Base-by-base conservation (phyloP, 2,888 invertebrate genomes). In the Euplexia lucipara region DNA sequence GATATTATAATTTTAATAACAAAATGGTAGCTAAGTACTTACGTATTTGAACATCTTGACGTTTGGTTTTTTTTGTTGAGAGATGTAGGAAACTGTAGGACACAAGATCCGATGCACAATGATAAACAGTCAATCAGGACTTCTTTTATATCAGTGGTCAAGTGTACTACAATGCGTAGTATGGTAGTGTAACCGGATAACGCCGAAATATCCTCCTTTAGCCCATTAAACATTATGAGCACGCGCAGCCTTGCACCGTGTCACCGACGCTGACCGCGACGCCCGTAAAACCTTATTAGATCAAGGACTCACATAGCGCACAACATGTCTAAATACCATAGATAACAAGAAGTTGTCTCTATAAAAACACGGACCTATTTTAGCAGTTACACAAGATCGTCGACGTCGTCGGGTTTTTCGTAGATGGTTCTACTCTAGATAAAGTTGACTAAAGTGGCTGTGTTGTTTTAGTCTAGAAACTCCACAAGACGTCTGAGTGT, bases 11-110 rank as follows among this genome's bases (percentile, higher is more conserved):
- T 3, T 3, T 49, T 14, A 16, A 32, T 14, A 10, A 52, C 4
- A 14, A 37, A 61, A 47, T 54, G 59, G 37, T 71, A 91, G 66
- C 39, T 73, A n/a, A n/a, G n/a, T n/a, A 92, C 95, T 94, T 77
- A 95, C 95, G 84, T 91, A 93, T 94, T 95, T 96, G 84, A 94
- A 94, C 95, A 95, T 96, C 61, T 88, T 93, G 86, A 59, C 59
- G 57, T 45, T 77, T 47, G 62, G 67, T 74, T 70, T 70, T 57
- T 63, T 80, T 78, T 74, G 68, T 77, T 78, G 76, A 37, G 5
- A 22, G 45, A 39, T 44, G 37, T 66, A 65, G 64, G 78, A 51
- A 70, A 81, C 74, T 47, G 56, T 63, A 74, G 70, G 71, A 77
- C 57, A 69, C 76, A 65, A 76, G 62, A 67, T 79, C 76, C 51